Base-by-base conservation (phyloP, 2,797 vertebrate genomes). In the Perodicticus potto region DNA sequence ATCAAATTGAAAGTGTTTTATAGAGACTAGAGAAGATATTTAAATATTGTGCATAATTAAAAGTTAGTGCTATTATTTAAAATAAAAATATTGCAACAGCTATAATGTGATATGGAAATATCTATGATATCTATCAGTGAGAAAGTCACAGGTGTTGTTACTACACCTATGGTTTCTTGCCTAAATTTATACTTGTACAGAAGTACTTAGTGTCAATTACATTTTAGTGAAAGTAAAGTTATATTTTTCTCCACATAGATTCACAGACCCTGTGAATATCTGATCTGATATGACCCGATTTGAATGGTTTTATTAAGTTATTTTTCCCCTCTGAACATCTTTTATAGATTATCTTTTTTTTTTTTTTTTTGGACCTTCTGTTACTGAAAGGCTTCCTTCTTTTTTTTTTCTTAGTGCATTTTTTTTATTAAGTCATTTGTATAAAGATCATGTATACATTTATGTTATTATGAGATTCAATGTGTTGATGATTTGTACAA, bases 191-290 rank as follows among this genome's bases (percentile, higher is more conserved):
- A 32, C 27, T 84, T 85, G 40, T 91, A 87, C 70, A 76, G 6
- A 78, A n/a, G 6, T 78, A 29, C 40, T 93, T 89, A 74, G 55
- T 73, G 96, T 94, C 32, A 93, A 13, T 67, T 76, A n/a, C 25
- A 85, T 40, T 3, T 59, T 90, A 80, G 20, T 70, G 7, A 77
- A 70, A 95, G 83, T 84, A 67, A 72, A 88, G 12, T 57, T 82
- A 2, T 59, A 23, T 91, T 93, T 85, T 55, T 45, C 55, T 49
- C 3, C 19, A 57, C 40, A 73, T 34, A 82, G 73, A 85, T 16
- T 59, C 49, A 67, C 67, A 91, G n/a, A 80, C 4, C 16, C 3
- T 27, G 2, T 69, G 32, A 40, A 40, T 40, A 40, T 29, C 23
- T 49, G 16, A 29, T 86, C 19, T 67, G 43, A 37, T 69, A 20